A percentile compares a stretch with the other conserved stretches of the same genome.
Conservation (phyloP, 1,140 invertebrate species). For the Brachystomella parvula region DNA sequence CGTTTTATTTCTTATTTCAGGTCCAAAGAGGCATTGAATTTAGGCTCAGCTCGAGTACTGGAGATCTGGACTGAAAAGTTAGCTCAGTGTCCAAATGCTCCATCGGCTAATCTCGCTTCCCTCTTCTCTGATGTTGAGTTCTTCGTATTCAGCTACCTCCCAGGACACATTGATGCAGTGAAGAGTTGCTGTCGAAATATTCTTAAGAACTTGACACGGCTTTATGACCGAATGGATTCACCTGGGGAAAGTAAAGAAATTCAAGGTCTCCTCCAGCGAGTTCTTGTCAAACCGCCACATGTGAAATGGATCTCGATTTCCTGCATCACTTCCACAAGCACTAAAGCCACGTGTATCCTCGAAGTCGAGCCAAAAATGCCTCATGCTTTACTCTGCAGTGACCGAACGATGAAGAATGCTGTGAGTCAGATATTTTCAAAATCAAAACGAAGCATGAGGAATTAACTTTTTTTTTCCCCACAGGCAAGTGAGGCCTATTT, state of each 20-base stretch:
- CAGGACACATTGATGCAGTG: constrained; percentile 35
- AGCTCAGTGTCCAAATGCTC: not conserved
- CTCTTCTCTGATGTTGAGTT: constrained; percentile 33
- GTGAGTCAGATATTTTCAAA: constrained; percentile 14
- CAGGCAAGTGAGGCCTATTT: constrained; percentile 28
- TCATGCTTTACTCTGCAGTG: constrained; percentile 9
- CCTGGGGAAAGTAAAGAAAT: not conserved
- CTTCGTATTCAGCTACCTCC: constrained; percentile 30
- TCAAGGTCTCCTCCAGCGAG: not conserved
- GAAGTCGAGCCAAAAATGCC: not conserved
- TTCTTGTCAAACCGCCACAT: constrained; percentile 5
- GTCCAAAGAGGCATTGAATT: constrained; percentile 30
- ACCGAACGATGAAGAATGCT: constrained; percentile 13
- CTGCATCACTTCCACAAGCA: not conserved
- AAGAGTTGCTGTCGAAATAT: constrained; percentile 32
- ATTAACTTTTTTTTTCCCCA: constrained; percentile 12
- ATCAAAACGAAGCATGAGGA: too few relatives aligned
- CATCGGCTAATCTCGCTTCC: not conserved
- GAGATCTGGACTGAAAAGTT: constrained; percentile 30
- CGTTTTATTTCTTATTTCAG: not conserved
- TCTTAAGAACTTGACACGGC: not conserved
- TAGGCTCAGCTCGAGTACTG: constrained; percentile 25
- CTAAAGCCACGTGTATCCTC: not conserved
- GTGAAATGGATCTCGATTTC: constrained; percentile 12
- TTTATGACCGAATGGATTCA: constrained; percentile 20